These are phyloP conservation scores for Drosophila kurseongensis DNA, from an alignment of 1,140 invertebrate genomes.

Conservation along the genomic window DNA sequence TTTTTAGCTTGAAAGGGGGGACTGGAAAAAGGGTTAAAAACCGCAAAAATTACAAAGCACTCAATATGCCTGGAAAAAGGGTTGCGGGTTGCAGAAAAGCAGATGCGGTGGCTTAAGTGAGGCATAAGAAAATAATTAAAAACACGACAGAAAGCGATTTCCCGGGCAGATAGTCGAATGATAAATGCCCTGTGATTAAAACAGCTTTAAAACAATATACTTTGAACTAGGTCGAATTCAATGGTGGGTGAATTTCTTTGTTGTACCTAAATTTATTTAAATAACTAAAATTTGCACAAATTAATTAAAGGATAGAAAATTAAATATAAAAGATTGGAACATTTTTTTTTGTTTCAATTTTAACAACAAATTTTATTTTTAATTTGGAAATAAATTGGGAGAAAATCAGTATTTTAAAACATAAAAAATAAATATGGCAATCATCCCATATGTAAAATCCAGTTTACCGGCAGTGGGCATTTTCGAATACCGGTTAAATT, in stretches of 20 bases:
- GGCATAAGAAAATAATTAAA: constrained; percentile 79
- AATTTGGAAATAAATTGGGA: too few relatives aligned
- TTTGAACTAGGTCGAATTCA: constrained; percentile 5
- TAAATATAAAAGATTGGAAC: too few relatives aligned
- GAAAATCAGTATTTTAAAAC: too few relatives aligned
- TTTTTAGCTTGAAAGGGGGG: constrained; percentile 25
- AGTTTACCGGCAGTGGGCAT: too few relatives aligned
- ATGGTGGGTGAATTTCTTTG: neutral
- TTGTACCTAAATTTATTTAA: too few relatives aligned
- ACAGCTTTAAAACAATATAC: neutral
- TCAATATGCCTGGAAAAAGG: constrained; percentile 37
- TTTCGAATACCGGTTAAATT: neutral
- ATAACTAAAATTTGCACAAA: too few relatives aligned
- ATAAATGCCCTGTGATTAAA: constrained; percentile 44
- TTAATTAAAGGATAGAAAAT: too few relatives aligned
- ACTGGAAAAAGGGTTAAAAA: constrained; percentile 66
- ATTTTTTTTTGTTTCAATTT: too few relatives aligned
- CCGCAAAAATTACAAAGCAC: constrained; percentile 78
- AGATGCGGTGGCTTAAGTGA: constrained; percentile 57
- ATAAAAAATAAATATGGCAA: too few relatives aligned
- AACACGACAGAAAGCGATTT: constrained; percentile 51
- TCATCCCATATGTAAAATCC: too few relatives aligned
- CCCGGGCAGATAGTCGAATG: constrained; percentile 30
- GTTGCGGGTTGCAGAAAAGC: constrained; percentile 4
- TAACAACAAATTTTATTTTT: too few relatives aligned